phyloP scores from a whole-genome alignment of 1,140 invertebrate species.

The Drosophila watanabei region DNA sequence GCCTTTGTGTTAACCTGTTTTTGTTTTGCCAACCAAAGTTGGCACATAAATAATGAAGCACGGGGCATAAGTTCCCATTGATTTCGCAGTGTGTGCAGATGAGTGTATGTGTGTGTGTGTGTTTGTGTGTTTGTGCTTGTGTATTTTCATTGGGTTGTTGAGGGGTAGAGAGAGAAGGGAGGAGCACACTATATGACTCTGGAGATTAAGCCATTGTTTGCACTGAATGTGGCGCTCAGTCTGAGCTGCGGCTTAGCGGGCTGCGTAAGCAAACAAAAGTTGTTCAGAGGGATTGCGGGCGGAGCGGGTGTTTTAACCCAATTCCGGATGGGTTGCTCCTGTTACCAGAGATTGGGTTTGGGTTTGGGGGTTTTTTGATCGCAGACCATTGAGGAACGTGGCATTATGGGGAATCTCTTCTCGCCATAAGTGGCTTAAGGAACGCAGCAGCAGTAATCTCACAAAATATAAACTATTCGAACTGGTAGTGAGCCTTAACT shows the following conservation, averaged over 20 bases:
- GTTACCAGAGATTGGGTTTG: background rate
- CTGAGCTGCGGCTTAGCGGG: slow-evolving; percentile 74
- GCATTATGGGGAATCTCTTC: slow-evolving; percentile 14
- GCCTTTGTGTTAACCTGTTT: slow-evolving; percentile 58
- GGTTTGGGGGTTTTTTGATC: background rate
- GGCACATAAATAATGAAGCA: slow-evolving; percentile 75
- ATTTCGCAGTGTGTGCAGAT: slow-evolving; percentile 61
- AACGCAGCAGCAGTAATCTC: background rate
- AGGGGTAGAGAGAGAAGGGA: slow-evolving; percentile 13
- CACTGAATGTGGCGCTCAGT: slow-evolving; percentile 58
- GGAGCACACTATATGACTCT: slow-evolving; percentile 73
- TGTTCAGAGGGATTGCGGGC: slow-evolving; percentile 20
- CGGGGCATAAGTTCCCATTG: slow-evolving; percentile 73
- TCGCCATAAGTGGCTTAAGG: background rate
- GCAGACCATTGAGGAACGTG: slow-evolving; percentile 3
- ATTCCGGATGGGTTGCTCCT: slow-evolving; percentile 30
- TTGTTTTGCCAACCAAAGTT: slow-evolving; percentile 66
- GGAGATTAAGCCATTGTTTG: slow-evolving; percentile 83
- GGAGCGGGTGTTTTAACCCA: slow-evolving; percentile 40
- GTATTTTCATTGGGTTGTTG: background rate
- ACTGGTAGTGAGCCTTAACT: background rate
- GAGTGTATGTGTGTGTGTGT: slow-evolving; percentile 20
- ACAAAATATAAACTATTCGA: background rate
- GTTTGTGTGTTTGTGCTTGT: slow-evolving; percentile 30
- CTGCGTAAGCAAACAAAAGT: slow-evolving; percentile 64